phyloP scores from a whole-genome alignment of 2,797 vertebrate species.

The Simalia tracyae region DNA sequence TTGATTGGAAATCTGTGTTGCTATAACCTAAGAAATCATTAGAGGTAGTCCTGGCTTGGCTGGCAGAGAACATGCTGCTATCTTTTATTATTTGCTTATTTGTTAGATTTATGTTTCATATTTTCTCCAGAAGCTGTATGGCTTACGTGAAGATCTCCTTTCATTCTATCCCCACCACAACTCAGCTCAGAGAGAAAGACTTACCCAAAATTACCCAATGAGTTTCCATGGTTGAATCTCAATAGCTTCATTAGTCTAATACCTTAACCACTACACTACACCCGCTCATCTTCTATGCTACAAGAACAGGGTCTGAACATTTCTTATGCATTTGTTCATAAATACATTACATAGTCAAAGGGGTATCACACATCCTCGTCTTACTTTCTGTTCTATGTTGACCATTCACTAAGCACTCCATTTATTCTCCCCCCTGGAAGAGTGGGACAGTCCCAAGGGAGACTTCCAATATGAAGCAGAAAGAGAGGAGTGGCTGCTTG shows the following conservation, averaged over 20 bases:
- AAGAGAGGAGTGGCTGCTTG: no score
- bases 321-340: not conserved
- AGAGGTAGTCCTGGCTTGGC: not conserved
- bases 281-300: not conserved
- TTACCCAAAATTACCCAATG: not conserved
- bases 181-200: not conserved
- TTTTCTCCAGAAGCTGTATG: not conserved
- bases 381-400: not conserved
- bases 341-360: not conserved
- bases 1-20: not conserved
- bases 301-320: not conserved
- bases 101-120: not conserved
- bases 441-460: not conserved
- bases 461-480: not conserved
- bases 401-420: not conserved
- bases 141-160: not conserved
- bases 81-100: not conserved
- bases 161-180: not conserved
- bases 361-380: not conserved
- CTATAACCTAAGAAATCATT: not conserved
- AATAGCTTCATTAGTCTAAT: not conserved
- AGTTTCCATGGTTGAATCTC: not conserved
- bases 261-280: not conserved
- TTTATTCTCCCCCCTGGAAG: not conserved
- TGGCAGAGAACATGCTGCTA: not conserved